Evolutionary conservation across 53 echinoderm and acorn worm species (phyloP).

Genomic region (Glandiceps talaboti): DNA sequence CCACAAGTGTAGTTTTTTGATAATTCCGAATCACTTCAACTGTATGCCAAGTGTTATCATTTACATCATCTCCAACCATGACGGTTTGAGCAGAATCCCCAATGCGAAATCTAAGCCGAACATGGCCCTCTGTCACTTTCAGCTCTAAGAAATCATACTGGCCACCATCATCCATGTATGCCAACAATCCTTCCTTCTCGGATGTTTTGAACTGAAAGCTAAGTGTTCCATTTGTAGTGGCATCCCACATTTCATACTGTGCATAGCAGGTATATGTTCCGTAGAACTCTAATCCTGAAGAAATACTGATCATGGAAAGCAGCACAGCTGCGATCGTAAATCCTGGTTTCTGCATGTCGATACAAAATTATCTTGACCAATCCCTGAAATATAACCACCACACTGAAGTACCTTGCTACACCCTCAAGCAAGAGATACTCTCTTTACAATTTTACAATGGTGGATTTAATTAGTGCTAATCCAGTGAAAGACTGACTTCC

Average conservation of each 20-base stretch:
- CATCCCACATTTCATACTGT: conserved; percentile 79
- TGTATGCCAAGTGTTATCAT: conserved; percentile 53
- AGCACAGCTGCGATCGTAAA: neutral
- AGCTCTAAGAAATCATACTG: conserved; percentile 49
- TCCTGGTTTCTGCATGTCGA: neutral
- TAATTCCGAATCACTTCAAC: conserved; percentile 43
- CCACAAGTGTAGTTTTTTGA: conserved; percentile 25
- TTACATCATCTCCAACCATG: conserved; percentile 38
- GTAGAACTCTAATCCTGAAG: neutral
- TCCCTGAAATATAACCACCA: neutral
- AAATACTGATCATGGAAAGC: neutral
- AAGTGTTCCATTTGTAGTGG: conserved; percentile 70
- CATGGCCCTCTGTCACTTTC: conserved; percentile 21
- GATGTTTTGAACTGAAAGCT: conserved; percentile 75
- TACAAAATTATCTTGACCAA: neutral
- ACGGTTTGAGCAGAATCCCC: conserved; percentile 57
- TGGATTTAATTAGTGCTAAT: too few species aligned
- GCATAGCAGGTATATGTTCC: conserved; percentile 39
- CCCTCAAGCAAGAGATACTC: too few species aligned
- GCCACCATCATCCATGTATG: conserved; percentile 53
- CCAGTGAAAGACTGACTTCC: too few species aligned
- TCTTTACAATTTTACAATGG: too few species aligned
- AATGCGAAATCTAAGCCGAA: conserved; percentile 47
- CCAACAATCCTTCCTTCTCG: conserved; percentile 20
- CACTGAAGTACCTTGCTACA: neutral